A percentile compares a stretch with the other conserved stretches of the same genome.
Evolutionary conservation across 2,797 vertebrate genomes (phyloP).

Genomic region (Macrochelys suwanniensis): DNA sequence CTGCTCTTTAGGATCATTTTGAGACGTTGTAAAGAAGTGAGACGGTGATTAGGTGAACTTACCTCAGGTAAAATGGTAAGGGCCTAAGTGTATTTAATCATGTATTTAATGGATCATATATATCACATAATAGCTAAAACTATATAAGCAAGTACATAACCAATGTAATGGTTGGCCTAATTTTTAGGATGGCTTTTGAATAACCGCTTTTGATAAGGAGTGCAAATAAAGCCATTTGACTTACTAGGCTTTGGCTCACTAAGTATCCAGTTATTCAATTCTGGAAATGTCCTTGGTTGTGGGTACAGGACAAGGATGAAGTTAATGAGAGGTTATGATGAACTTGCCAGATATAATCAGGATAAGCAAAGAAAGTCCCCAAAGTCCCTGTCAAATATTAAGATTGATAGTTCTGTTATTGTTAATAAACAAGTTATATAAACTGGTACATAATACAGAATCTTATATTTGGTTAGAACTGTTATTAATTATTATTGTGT

Average conservation of each 20-base stretch:
- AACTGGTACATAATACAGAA: neutral
- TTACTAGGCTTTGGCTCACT: neutral
- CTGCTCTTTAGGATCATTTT: slow-evolving; percentile 22
- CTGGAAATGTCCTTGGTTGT: neutral
- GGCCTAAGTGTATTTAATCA: neutral
- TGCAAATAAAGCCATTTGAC: neutral
- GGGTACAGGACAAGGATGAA: neutral
- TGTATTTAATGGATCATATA: neutral
- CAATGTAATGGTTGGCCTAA: neutral
- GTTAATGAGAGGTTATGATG: neutral
- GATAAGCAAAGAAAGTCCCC: neutral
- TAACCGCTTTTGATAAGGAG: neutral
- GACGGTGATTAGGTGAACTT: neutral
- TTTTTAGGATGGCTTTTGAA: neutral
- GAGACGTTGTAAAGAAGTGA: neutral
- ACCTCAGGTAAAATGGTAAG: neutral
- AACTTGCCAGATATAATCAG: neutral
- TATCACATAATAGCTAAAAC: neutral
- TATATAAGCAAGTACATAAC: neutral
- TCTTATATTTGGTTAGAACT: neutral
- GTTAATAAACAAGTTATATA: neutral
- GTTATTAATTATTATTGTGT: neutral
- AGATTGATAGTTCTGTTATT: neutral
- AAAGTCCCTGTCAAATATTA: neutral
- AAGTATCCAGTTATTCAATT: neutral